Evolutionary conservation across 2,113 vertebrate species (phyloP).

Genomic region (Apteryx owenii): DNA sequence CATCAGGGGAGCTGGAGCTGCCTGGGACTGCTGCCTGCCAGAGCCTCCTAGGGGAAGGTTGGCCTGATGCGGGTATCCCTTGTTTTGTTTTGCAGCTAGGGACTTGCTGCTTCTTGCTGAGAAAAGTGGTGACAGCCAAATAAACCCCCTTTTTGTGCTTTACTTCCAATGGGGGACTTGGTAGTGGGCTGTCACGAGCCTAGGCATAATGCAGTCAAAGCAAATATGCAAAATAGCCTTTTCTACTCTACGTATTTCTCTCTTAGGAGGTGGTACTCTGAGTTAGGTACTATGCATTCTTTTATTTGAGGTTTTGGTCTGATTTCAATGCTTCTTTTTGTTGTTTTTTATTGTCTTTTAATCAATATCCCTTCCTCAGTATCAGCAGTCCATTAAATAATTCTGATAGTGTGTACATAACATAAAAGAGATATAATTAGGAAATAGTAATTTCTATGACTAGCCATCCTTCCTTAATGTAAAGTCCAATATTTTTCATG

Average conservation of each 20-base stretch:
- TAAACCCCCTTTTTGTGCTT: conserved; percentile 46
- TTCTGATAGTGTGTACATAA: background rate
- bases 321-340: background rate
- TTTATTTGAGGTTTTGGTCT: background rate
- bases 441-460: background rate
- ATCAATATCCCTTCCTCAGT: conserved; percentile 15
- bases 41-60: background rate
- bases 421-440: background rate
- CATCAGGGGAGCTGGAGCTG: background rate
- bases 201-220: conserved; percentile 25
- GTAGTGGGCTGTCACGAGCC: conserved; percentile 32
- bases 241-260: background rate
- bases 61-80: background rate
- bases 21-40: background rate
- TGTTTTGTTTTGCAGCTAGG: background rate
- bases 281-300: background rate
- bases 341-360: background rate
- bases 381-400: conserved; percentile 4
- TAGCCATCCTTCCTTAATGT: background rate
- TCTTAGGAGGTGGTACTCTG: background rate
- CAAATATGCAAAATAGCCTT: conserved; percentile 16
- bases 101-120: conserved; percentile 8
- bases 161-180: conserved; percentile 13
- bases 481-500: background rate
- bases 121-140: conserved; percentile 26